Evolutionary conservation across 2,113 vertebrate genomes (phyloP).

Genomic region (Psammodynastes pulverulentus): DNA sequence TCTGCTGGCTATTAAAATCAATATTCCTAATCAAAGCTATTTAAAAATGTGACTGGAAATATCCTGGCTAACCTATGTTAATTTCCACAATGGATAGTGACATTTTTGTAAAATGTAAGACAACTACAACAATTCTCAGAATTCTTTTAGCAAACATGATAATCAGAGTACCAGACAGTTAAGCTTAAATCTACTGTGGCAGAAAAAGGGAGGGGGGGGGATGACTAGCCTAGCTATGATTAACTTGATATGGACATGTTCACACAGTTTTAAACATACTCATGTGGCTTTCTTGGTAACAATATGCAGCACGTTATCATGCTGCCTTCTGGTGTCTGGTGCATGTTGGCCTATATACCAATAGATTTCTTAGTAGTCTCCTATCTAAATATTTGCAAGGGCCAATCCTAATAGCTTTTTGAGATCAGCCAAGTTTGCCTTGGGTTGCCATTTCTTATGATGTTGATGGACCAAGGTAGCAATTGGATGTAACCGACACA

Average conservation of each 20-base stretch:
- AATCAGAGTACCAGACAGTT: background rate
- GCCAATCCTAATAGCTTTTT: background rate
- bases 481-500: too few relatives aligned
- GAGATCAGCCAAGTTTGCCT: background rate
- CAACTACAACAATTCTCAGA: background rate
- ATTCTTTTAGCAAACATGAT: background rate
- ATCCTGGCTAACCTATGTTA: background rate
- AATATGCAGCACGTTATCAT: background rate
- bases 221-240: background rate
- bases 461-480: background rate
- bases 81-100: background rate
- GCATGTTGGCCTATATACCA: background rate
- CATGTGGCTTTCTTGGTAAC: background rate
- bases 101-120: background rate
- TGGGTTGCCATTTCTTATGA: background rate
- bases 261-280: background rate
- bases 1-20: background rate
- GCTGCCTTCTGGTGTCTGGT: background rate
- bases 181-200: background rate
- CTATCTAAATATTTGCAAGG: background rate
- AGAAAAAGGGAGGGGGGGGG: background rate
- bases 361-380: background rate
- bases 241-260: background rate
- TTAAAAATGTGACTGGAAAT: background rate
- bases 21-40: rapidly evolving